Conservation (phyloP, 2,113 vertebrate species). For the Columba livia region DNA sequence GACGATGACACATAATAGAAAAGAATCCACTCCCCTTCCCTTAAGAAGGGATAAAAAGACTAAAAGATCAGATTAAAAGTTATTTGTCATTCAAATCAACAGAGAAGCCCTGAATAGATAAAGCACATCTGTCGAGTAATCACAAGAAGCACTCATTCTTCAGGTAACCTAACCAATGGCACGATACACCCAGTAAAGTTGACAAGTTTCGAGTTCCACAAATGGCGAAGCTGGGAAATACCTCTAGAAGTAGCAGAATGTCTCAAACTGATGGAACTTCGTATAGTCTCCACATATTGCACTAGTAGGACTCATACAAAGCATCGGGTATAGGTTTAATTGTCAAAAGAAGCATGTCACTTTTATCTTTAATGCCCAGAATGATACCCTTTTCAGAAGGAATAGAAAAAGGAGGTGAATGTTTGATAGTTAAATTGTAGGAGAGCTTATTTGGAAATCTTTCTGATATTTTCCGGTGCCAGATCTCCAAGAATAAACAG, state of each 20-base stretch:
- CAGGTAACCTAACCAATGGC: background rate
- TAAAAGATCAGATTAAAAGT: background rate
- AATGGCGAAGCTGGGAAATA: background rate
- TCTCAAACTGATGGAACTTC: background rate
- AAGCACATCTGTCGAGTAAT: background rate
- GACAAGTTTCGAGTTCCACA: background rate
- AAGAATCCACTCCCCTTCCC: background rate
- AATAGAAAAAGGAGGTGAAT: slow-evolving; percentile 17
- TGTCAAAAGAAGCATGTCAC: background rate
- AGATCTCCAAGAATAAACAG: slow-evolving; percentile 64
- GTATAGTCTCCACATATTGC: background rate
- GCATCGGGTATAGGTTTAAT: background rate
- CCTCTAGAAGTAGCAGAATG: background rate
- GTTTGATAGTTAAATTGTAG: background rate
- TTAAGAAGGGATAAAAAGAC: background rate
- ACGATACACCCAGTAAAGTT: rapidly evolving
- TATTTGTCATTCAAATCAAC: background rate
- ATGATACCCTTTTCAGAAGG: background rate
- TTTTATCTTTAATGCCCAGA: slow-evolving; percentile 33
- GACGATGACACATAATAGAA: background rate
- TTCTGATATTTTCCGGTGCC: slow-evolving; percentile 18
- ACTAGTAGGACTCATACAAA: background rate
- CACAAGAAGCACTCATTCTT: background rate
- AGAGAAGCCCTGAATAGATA: background rate
- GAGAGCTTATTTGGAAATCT: background rate